A percentile compares a stretch with the other conserved stretches of the same genome.
Conservation (phyloP, 2,113 vertebrate species). For the Dicrurus megarhynchus region DNA sequence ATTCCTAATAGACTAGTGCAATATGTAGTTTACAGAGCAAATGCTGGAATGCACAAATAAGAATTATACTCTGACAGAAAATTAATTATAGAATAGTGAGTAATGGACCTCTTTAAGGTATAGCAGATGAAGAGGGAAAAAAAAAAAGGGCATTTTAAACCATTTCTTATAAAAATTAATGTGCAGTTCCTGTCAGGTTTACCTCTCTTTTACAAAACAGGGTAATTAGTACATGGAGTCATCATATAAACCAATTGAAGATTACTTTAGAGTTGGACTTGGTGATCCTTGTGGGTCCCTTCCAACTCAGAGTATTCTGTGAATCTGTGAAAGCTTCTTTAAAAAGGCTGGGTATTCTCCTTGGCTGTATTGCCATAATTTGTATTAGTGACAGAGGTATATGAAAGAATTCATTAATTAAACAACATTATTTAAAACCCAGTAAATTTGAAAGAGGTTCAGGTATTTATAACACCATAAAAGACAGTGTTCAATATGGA, state of each 20-base stretch:
- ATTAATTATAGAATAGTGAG: background rate
- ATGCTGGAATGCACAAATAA: background rate
- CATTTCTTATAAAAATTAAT: background rate
- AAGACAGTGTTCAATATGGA: accelerated
- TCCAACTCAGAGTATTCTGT: background rate
- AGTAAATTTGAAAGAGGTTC: background rate
- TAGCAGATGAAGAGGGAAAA: background rate
- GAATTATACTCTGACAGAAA: background rate
- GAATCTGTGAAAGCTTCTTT: background rate
- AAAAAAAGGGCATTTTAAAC: background rate
- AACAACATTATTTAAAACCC: background rate
- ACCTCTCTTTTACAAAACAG: background rate
- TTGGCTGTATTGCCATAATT: background rate
- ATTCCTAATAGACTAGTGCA: background rate
- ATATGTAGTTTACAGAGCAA: background rate
- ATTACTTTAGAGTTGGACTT: background rate
- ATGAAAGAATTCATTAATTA: background rate
- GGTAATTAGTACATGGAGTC: background rate
- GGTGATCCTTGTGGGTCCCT: background rate
- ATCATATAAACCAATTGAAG: background rate
- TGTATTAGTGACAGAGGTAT: background rate
- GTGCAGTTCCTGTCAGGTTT: background rate
- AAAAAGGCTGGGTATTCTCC: background rate
- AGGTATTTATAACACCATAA: background rate
- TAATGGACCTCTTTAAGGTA: background rate